phyloP scores from a whole-genome alignment of 1,140 invertebrate species.

The Tetragnatha versicolor region DNA sequence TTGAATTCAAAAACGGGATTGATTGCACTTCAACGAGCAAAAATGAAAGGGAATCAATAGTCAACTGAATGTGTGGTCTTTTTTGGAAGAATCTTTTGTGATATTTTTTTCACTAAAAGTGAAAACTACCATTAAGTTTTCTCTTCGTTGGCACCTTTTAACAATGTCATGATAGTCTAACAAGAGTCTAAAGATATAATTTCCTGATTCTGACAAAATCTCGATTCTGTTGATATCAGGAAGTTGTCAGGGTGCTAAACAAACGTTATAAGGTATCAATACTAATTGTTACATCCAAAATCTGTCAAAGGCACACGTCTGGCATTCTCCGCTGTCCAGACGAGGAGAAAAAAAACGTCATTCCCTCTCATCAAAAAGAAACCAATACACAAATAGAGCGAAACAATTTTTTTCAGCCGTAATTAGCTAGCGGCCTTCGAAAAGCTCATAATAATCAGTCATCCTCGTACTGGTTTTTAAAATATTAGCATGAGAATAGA shows the following conservation, averaged over 20 bases:
- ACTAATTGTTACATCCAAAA: slow-evolving; percentile 23
- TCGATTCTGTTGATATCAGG: slow-evolving; percentile 3
- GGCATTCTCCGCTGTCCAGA: not conserved
- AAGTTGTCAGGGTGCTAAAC: slow-evolving; percentile 26
- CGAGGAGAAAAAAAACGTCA: not conserved
- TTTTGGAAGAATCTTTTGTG: no score
- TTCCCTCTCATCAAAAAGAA: not conserved
- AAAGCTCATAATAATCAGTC: slow-evolving; percentile 33
- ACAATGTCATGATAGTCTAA: no score
- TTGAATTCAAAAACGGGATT: no score
- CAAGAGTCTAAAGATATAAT: no score
- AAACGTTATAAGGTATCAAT: not conserved
- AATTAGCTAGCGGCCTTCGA: slow-evolving; percentile 39
- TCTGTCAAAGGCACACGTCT: slow-evolving; percentile 3
- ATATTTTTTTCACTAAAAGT: no score
- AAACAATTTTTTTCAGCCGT: slow-evolving; percentile 5
- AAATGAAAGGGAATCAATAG: no score
- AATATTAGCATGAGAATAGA: slow-evolving; percentile 44
- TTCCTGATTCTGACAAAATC: not conserved
- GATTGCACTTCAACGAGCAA: no score
- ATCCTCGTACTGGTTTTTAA: slow-evolving; percentile 20
- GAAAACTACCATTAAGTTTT: no score
- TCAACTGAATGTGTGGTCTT: no score
- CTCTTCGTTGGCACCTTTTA: no score
- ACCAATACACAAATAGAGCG: not conserved